Evolutionary conservation across 2,888 invertebrate species (phyloP).

Genomic region (Mactromeris polynyma): DNA sequence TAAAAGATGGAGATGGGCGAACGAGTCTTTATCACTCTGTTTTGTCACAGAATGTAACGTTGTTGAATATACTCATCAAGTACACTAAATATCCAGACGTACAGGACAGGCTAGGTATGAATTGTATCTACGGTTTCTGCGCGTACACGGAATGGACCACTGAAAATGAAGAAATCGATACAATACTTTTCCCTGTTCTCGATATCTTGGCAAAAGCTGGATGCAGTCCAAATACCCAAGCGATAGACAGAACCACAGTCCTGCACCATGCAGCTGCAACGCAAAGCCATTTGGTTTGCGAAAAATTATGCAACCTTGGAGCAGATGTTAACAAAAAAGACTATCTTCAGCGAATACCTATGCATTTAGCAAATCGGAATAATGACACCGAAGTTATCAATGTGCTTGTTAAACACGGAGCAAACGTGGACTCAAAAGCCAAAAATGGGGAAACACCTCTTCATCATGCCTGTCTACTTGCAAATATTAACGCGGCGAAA

Average conservation of each 20-base stretch:
- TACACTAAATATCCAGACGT: slow-evolving; percentile 13
- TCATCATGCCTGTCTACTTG: slow-evolving; percentile 43
- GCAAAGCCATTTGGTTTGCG: slow-evolving; percentile 1
- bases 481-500: slow-evolving; percentile 19
- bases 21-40: slow-evolving; percentile 23
- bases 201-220: background rate
- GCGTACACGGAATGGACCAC: slow-evolving; percentile 6
- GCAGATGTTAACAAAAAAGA: slow-evolving; percentile 27
- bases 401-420: slow-evolving; percentile 23
- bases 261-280: slow-evolving; percentile 47
- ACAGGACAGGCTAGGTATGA: slow-evolving; percentile 4
- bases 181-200: slow-evolving; percentile 35
- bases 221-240: slow-evolving; percentile 39
- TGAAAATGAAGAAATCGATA: background rate
- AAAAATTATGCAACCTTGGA: slow-evolving; percentile 22
- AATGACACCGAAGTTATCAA: slow-evolving; percentile 9
- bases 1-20: slow-evolving; percentile 25
- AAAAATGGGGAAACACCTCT: slow-evolving; percentile 28
- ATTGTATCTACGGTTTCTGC: slow-evolving; percentile 31
- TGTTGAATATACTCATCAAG: slow-evolving; percentile 28
- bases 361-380: slow-evolving; percentile 52
- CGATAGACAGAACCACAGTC: slow-evolving; percentile 35
- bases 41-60: slow-evolving; percentile 9
- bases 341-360: slow-evolving; percentile 45
- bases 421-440: slow-evolving; percentile 37